Percentiles rank a stretch among this genome's conserved stretches.
These are phyloP conservation scores for Chlorocebus sabaeus DNA, from an alignment of 2,113 vertebrate species.

Conservation along the genomic window DNA sequence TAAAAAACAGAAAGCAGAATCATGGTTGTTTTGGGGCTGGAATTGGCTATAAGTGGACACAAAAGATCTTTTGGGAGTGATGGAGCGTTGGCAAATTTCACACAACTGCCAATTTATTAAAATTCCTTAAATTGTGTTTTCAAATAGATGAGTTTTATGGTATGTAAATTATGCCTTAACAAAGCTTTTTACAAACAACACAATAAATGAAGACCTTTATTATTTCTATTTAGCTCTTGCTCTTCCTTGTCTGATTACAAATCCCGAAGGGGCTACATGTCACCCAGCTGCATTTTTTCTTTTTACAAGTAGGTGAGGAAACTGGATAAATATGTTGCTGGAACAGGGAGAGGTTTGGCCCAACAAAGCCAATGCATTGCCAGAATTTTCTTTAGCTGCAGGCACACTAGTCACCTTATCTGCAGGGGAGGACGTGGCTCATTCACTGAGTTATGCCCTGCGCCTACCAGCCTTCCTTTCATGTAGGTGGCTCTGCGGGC, in stretches of 20 bases:
- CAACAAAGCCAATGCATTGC: background rate
- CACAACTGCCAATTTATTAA: background rate
- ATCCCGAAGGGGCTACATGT: background rate
- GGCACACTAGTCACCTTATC: background rate
- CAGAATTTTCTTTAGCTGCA: background rate
- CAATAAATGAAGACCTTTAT: background rate
- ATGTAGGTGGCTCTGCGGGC: background rate
- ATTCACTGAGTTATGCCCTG: too few species aligned
- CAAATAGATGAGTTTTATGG: background rate
- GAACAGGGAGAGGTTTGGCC: background rate
- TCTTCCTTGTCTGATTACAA: background rate
- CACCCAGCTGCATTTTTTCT: background rate
- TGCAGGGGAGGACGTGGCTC: background rate
- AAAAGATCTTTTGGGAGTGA: background rate
- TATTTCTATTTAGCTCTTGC: background rate
- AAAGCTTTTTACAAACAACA: background rate
- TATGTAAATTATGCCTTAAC: background rate
- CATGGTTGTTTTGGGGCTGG: background rate
- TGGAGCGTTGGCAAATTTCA: background rate
- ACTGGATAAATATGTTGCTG: background rate
- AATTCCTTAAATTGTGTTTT: background rate
- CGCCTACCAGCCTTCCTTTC: background rate
- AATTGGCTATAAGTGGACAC: background rate
- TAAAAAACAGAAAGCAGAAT: background rate
- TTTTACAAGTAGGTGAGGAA: background rate